A percentile compares a stretch with the other conserved stretches of the same genome.
phyloP scores from a whole-genome alignment of 2,113 vertebrate genomes.

The Panthera leo region DNA sequence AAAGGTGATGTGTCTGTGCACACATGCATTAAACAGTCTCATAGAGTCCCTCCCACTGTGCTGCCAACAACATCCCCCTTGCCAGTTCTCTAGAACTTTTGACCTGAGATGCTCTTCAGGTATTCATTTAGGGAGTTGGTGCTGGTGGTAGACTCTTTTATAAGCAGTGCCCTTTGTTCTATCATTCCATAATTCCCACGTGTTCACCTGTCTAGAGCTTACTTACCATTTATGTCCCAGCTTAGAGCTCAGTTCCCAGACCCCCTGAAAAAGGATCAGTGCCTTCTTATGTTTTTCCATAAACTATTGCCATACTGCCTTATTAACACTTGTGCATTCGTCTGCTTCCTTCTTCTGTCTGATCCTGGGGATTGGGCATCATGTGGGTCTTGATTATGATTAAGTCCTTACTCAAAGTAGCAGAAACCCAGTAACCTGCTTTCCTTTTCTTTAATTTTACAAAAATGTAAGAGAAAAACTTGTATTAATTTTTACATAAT shows the following conservation, averaged over 20 bases:
- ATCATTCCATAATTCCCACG: background rate
- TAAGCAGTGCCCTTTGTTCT: background rate
- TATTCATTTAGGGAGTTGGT: background rate
- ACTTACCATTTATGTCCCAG: background rate
- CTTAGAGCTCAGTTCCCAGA: background rate
- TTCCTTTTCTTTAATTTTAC: background rate
- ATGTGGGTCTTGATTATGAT: background rate
- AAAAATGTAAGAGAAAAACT: constrained; percentile 21
- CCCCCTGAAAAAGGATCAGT: background rate
- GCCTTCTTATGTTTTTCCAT: background rate
- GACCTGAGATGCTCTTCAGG: background rate
- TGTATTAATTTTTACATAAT: background rate
- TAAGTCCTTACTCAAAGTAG: background rate
- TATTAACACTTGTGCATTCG: background rate
- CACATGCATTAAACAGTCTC: background rate
- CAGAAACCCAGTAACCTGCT: background rate
- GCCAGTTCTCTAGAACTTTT: background rate
- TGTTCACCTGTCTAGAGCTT: background rate
- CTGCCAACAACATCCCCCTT: background rate
- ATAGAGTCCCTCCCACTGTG: background rate
- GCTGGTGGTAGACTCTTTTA: background rate
- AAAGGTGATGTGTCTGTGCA: background rate
- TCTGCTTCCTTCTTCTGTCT: background rate
- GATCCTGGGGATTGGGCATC: background rate
- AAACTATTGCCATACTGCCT: background rate